Percentiles rank a stretch among this genome's conserved stretches.
Conservation (phyloP, 2,113 vertebrate genomes). For the Donacobius atricapilla region DNA sequence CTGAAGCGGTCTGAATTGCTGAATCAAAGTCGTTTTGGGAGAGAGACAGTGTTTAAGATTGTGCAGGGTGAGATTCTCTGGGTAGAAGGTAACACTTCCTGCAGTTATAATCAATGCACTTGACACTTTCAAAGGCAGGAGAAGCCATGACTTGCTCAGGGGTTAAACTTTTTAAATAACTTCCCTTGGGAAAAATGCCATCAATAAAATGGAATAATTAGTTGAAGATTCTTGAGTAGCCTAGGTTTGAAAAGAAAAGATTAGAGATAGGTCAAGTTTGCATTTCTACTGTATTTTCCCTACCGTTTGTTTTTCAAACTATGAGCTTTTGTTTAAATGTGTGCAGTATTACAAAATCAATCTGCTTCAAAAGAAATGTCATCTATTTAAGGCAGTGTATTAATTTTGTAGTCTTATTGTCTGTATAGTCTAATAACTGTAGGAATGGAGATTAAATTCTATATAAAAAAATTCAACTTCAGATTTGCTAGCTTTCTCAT, state of each 20-base stretch:
- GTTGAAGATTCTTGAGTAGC: slow-evolving; percentile 76
- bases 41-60: slow-evolving; percentile 68
- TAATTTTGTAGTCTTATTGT: not conserved
- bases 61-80: slow-evolving; percentile 77
- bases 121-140: slow-evolving; percentile 86
- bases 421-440: not conserved
- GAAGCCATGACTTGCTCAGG: slow-evolving; percentile 83
- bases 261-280: slow-evolving; percentile 41
- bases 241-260: slow-evolving; percentile 54
- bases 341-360: not conserved
- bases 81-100: slow-evolving; percentile 82
- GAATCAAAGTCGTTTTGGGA: slow-evolving; percentile 70
- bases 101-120: slow-evolving; percentile 88
- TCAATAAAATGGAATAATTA: slow-evolving; percentile 94
- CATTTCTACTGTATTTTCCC: not conserved
- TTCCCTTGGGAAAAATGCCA: slow-evolving; percentile 82
- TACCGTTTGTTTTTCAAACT: slow-evolving; percentile 41
- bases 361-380: not conserved
- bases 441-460: not conserved
- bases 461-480: not conserved
- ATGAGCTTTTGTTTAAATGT: slow-evolving; percentile 27
- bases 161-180: slow-evolving; percentile 93
- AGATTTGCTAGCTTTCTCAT: not conserved
- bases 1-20: slow-evolving; percentile 69
- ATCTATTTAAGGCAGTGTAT: not conserved